Evolutionary conservation across 2,888 invertebrate genomes (phyloP).

Genomic region (Drosophila mimetica): DNA sequence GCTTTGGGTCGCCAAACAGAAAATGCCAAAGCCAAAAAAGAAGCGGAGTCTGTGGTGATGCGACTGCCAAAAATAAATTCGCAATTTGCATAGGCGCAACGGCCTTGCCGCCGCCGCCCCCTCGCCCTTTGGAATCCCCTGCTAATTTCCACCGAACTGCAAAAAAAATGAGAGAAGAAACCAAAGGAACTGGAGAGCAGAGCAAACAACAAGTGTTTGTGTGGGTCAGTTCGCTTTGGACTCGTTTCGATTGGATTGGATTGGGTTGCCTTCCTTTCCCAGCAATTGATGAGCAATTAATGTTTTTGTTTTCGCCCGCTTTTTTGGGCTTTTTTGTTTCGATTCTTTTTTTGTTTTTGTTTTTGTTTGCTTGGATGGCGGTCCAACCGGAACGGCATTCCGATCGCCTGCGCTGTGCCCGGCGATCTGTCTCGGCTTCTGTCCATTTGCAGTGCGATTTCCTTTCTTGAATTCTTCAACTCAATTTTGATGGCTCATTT

Average conservation of each 20-base stretch:
- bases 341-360: constrained; percentile 2
- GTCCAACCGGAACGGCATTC: constrained; percentile 43
- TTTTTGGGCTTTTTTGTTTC: constrained; percentile 7
- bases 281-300: constrained; percentile 62
- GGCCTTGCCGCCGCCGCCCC: constrained; percentile 1
- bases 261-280: too few species aligned
- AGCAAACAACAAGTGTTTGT: constrained; percentile 53
- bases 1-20: constrained; percentile 34
- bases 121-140: not conserved
- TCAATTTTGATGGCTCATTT: constrained; percentile 24
- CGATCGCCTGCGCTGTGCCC: constrained; percentile 22
- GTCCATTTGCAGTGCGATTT: constrained; percentile 10
- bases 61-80: constrained; percentile 61
- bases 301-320: constrained; percentile 26
- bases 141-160: constrained; percentile 1
- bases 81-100: constrained; percentile 31
- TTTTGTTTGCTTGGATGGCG: not conserved
- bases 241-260: constrained; percentile 23
- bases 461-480: constrained; percentile 5
- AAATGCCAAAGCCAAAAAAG: constrained; percentile 1
- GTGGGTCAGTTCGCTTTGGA: constrained; percentile 62
- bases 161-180: not conserved
- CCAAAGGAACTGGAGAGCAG: constrained; percentile 9
- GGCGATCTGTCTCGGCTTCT: constrained; percentile 17
- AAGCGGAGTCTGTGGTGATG: constrained; percentile 9